A percentile compares a stretch with the other conserved stretches of the same genome.
Conservation (phyloP, 1,140 invertebrate species). For the Xylocopa sonorina region DNA sequence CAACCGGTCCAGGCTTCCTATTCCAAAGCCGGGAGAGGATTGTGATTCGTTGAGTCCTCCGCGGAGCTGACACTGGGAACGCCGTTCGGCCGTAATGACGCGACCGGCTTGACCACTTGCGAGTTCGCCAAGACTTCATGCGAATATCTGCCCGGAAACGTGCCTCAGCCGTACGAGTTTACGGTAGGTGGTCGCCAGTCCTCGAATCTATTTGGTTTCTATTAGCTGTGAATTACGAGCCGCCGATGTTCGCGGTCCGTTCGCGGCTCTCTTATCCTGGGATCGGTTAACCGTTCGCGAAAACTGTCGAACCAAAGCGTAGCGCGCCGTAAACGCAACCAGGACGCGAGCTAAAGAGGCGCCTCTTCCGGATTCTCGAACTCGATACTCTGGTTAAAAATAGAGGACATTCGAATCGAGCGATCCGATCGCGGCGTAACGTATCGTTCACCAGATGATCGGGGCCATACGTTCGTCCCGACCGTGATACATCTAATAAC, state of each 20-base stretch:
- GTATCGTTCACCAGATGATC: slow-evolving; percentile 14
- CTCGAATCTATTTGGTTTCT: neutral
- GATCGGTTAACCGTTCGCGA: too few relatives aligned
- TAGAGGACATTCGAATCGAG: neutral
- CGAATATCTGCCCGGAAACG: slow-evolving; percentile 11
- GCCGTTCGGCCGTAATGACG: slow-evolving; percentile 30
- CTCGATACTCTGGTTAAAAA: neutral
- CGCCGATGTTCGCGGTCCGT: neutral
- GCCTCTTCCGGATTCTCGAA: neutral
- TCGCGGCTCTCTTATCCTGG: neutral
- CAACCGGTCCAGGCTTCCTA: slow-evolving; percentile 37
- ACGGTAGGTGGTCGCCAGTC: neutral
- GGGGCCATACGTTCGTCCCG: neutral
- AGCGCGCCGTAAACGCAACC: too few relatives aligned
- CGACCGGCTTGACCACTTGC: slow-evolving; percentile 29
- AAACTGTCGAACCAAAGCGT: too few relatives aligned
- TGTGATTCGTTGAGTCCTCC: slow-evolving; percentile 29
- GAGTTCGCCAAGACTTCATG: neutral
- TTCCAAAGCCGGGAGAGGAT: slow-evolving; percentile 32
- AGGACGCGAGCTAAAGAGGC: too few relatives aligned
- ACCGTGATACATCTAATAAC: slow-evolving; percentile 5
- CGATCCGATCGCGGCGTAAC: neutral
- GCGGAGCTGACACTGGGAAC: slow-evolving; percentile 21
- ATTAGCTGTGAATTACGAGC: neutral
- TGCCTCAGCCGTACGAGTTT: neutral